Evolutionary conservation across 2,797 vertebrate genomes (phyloP).

Genomic region (Mormyrus proboscirostris): DNA sequence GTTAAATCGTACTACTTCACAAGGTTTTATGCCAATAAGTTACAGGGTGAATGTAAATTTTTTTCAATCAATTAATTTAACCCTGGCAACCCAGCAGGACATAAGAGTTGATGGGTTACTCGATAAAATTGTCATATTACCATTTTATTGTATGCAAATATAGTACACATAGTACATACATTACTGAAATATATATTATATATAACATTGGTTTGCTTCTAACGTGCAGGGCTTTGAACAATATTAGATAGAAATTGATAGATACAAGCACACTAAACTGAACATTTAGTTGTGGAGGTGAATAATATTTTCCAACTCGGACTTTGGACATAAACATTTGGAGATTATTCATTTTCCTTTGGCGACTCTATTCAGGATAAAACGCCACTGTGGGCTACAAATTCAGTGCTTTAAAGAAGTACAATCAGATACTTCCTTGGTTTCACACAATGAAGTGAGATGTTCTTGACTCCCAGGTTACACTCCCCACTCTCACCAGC

Average conservation of each 20-base stretch:
- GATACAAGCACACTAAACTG: background rate
- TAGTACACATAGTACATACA: background rate
- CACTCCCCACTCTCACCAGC: background rate
- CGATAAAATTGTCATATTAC: background rate
- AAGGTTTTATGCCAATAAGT: background rate
- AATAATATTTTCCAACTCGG: background rate
- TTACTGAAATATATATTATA: background rate
- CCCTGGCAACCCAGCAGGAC: background rate
- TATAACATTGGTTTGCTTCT: background rate
- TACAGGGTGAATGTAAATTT: background rate
- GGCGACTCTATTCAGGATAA: background rate
- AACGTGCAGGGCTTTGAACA: background rate
- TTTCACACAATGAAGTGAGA: background rate
- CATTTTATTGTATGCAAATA: constrained; percentile 5
- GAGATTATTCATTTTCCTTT: background rate
- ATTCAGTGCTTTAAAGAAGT: background rate
- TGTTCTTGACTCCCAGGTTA: background rate
- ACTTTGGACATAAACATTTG: background rate
- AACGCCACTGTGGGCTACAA: background rate
- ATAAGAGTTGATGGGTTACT: background rate
- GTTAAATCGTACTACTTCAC: background rate
- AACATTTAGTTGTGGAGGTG: background rate
- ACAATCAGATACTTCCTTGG: background rate
- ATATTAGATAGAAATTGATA: background rate
- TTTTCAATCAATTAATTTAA: background rate